These are phyloP conservation scores for Sinohyriopsis cumingii DNA, from an alignment of 2,888 invertebrate genomes.

Conservation along the genomic window DNA sequence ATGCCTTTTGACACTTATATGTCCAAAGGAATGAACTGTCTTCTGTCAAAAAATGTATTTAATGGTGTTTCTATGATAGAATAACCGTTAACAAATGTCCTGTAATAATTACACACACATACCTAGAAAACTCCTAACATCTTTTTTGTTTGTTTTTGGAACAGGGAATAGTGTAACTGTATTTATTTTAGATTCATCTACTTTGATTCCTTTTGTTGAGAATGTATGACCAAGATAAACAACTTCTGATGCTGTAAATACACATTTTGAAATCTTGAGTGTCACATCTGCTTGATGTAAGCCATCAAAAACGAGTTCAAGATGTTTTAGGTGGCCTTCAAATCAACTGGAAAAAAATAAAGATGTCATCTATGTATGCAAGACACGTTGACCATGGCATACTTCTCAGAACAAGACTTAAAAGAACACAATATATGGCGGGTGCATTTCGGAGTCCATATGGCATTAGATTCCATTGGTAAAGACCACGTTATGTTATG, in stretches of 20 bases:
- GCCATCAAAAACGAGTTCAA: constrained; percentile 24
- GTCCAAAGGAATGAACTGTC: no score
- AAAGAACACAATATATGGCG: constrained; percentile 24
- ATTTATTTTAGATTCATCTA: constrained; percentile 22
- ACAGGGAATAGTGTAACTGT: constrained; percentile 14
- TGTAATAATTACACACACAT: constrained; percentile 25
- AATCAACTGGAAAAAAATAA: constrained; percentile 10
- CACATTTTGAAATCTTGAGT: constrained; percentile 14
- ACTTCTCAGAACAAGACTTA: constrained; percentile 28
- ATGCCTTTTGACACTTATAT: no score
- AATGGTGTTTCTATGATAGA: no score
- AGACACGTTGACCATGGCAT: constrained; percentile 35
- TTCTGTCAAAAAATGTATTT: no score
- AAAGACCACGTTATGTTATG: constrained; percentile 27
- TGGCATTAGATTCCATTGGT: constrained; percentile 30
- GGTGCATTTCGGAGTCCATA: constrained; percentile 38
- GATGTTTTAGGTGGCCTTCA: constrained; percentile 31
- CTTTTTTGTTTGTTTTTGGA: constrained; percentile 24
- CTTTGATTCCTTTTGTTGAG: constrained; percentile 25
- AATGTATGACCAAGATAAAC: constrained; percentile 35
- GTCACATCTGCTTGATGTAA: constrained; percentile 7
- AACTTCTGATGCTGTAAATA: constrained; percentile 25
- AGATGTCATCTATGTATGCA: constrained; percentile 26
- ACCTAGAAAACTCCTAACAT: constrained; percentile 29
- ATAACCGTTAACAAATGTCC: constrained; percentile 21